Percentiles rank a stretch among this genome's conserved stretches.
Conservation (phyloP, 2,113 vertebrate species). For the Vidua chalybeata region DNA sequence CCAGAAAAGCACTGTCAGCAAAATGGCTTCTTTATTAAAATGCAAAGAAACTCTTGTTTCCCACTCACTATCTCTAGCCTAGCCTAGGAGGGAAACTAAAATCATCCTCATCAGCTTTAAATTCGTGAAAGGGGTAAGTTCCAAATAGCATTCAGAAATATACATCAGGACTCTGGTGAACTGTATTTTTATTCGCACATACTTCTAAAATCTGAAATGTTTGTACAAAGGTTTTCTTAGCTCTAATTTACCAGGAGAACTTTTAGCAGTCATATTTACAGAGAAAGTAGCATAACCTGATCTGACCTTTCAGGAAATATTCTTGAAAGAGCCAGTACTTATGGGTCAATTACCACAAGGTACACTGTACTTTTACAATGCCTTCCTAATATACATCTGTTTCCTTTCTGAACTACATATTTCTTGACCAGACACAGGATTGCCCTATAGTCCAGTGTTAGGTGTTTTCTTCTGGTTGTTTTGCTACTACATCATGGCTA, state of each 20-base stretch:
- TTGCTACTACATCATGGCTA: background rate
- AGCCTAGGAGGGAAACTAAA: background rate
- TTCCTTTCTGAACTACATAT: background rate
- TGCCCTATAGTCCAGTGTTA: background rate
- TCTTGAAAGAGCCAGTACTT: background rate
- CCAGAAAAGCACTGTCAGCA: background rate
- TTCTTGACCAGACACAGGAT: background rate
- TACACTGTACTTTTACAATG: background rate
- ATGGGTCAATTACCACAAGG: background rate
- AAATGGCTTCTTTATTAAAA: background rate
- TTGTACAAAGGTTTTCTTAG: background rate
- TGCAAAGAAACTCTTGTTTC: background rate
- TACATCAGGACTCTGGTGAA: background rate
- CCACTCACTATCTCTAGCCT: background rate
- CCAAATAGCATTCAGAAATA: background rate
- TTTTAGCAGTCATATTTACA: background rate
- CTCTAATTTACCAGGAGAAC: background rate
- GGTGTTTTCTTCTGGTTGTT: background rate
- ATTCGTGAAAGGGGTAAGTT: background rate
- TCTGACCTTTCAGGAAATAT: background rate
- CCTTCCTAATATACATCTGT: background rate
- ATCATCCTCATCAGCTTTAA: background rate
- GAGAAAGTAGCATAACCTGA: background rate
- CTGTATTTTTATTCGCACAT: background rate
- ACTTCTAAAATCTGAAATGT: background rate